These are phyloP conservation scores for Oreocharis arfaki DNA, from an alignment of 2,113 vertebrate genomes.

Conservation along the genomic window DNA sequence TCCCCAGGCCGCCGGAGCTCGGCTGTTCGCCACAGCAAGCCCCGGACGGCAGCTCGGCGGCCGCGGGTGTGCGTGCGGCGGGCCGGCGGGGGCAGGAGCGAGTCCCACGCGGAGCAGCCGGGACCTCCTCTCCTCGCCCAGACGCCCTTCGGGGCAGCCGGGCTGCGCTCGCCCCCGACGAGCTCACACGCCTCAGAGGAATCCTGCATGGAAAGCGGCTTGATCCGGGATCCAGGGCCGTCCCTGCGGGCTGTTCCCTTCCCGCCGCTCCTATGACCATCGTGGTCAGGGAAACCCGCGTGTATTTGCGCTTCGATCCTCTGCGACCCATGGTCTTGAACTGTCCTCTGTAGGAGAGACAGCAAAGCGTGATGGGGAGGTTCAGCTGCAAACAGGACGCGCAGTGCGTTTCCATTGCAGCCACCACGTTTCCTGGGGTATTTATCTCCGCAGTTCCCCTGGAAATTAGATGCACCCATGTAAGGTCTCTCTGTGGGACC, in stretches of 20 bases:
- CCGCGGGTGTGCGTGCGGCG: neutral
- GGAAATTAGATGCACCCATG: neutral
- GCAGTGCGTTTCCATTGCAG: neutral
- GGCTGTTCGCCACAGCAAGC: neutral
- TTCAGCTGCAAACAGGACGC: neutral
- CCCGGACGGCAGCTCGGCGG: neutral
- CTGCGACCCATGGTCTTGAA: neutral
- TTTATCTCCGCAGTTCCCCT: neutral
- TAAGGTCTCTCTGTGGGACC: neutral
- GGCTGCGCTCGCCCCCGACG: too few species aligned
- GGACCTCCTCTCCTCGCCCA: too few species aligned
- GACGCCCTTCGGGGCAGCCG: neutral
- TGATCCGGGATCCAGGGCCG: fast-evolving
- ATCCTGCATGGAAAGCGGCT: neutral
- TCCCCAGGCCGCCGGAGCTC: neutral
- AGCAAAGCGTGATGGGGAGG: neutral
- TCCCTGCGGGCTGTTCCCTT: neutral
- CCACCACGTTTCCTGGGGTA: neutral
- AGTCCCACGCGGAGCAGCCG: neutral
- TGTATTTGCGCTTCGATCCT: neutral
- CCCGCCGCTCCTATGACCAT: too few species aligned
- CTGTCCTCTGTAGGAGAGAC: neutral
- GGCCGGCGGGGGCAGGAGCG: too few species aligned
- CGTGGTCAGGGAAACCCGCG: neutral
- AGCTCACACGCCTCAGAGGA: neutral